Base-by-base conservation (phyloP, 2,888 invertebrate genomes). In the Nephrotoma appendiculata region DNA sequence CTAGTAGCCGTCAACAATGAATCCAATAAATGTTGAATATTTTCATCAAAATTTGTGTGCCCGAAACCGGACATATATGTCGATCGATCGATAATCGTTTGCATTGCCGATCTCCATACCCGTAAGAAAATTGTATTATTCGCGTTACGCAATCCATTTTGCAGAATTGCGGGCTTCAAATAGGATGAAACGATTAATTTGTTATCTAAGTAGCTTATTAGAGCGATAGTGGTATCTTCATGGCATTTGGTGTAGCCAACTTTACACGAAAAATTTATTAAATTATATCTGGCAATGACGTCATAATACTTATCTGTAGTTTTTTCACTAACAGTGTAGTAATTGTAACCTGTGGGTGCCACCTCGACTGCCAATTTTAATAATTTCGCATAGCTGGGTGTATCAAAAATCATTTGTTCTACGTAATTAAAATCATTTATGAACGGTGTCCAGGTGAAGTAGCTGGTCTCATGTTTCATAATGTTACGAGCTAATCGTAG, bases 401-500 rank as follows among this genome's bases (percentile, higher is more conserved):
- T 15, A 1, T 43, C 84, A n/a, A 84, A 84, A n/a, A 42, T 41
- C 6, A 15, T 84, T 71, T 71, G 71, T 11, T 71, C 71, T 7
- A 71, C 7, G 11, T n/a, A 71, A 71, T 71, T 71, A 9, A 71
- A 71, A 31, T 71, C 71, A 11, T 3, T 71, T 71, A 71, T 71
- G 71, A 71, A 71, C 19, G 71, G 31, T 3, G 71, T 9, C 71
- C 71, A 71, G 31, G 71, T 71, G 31, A 71, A 71, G 9, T 31
- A 71, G 9, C 71, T 71, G 71, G 71, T 71, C 31, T 71, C 71
- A 31, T 71, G 71, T 71, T 71, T 71, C 71, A 71, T 71, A 19
- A 71, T 31, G 31, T 31, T 71, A n/a, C 12, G 31, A 3, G 71
- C 93, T 41, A 95, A 89, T 31, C 93, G 92, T 86, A 96, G 91